Base-by-base conservation (phyloP, 2,888 invertebrate genomes). In the Cheilosia scutellata region DNA sequence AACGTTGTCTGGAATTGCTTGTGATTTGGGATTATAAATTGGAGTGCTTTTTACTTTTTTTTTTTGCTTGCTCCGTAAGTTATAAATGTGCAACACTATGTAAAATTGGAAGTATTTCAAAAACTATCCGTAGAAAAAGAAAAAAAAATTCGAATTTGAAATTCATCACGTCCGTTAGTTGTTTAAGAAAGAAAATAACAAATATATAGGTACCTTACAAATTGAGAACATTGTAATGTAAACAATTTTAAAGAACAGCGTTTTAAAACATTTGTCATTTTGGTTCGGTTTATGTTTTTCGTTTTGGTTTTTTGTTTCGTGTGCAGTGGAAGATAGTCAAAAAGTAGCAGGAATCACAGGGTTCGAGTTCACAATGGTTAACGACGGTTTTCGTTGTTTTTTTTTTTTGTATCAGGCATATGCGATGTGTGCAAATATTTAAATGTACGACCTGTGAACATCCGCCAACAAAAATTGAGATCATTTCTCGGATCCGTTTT, bases 81-180 rank as follows among this genome's bases (percentile, higher is more conserved):
- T 37, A 37, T 51, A 53, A 63, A 31, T 63, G 49, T 63, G 49
- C 5, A 63, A 55, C 44, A 33, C 6, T 44, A 62, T 27, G 58
- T 71, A 58, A 71, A 60, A 71, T 63, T 70, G 31, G 53, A 82
- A 27, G 49, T 62, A 37, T 16, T 20, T 27, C 33, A 62, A 44
- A 60, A 62, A 29, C 11, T 60, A 53, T 53, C 47, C 44, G 44
- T 20, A 53, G 53, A 62, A 29, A 65, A 62, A 53, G 53, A 62
- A 29, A 65, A 62, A 42, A 72, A 42, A 78, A 83, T 83, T 79
- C 84, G 82, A 87, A 87, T 87, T 87, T 86, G 82, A 86, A 77
- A 77, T 77, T 80, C 71, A 87, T 87, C 72, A 87, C 87, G 87
- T 87, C 87, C 87, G 87, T 78, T 87, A 87, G 87, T 74, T 65